phyloP scores from a whole-genome alignment of 2,797 vertebrate genomes.

The Sylvia borin region DNA sequence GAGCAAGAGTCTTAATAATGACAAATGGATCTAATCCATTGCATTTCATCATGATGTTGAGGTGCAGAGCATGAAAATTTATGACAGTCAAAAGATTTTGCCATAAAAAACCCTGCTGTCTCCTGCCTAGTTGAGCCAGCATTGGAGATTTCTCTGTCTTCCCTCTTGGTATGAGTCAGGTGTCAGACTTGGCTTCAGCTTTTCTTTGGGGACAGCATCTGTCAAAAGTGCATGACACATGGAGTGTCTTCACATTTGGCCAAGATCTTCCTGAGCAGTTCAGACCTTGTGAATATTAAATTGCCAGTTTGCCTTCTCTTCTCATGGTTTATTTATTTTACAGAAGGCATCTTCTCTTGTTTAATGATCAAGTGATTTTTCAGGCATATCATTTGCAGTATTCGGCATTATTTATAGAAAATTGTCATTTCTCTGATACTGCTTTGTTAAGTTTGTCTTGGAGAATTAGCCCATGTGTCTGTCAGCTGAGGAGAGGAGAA shows the following conservation, averaged over 20 bases:
- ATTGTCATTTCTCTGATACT: background rate
- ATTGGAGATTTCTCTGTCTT: constrained; percentile 16
- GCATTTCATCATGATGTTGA: constrained; percentile 5
- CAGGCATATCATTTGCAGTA: background rate
- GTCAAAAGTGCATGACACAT: background rate
- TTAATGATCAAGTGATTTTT: constrained; percentile 23
- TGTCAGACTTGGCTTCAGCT: constrained; percentile 13
- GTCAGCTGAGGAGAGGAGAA: background rate
- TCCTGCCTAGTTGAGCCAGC: constrained; percentile 25
- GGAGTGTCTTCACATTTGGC: background rate
- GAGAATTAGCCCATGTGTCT: background rate
- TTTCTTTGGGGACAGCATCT: background rate
- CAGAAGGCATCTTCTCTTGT: background rate
- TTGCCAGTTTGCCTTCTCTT: background rate
- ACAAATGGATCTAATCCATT: constrained; percentile 31
- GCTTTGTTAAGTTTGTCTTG: background rate
- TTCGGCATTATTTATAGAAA: constrained; percentile 26
- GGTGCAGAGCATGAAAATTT: constrained; percentile 55
- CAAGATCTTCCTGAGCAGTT: background rate
- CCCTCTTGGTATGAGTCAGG: background rate
- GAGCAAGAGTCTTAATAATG: constrained; percentile 49
- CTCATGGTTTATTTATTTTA: constrained; percentile 20
- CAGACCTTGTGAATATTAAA: background rate
- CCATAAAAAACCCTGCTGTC: constrained; percentile 42
- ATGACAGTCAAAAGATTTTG: constrained; percentile 43